Evolutionary conservation across 1,140 invertebrate species (phyloP).

Genomic region (Lepidurus arcticus): DNA sequence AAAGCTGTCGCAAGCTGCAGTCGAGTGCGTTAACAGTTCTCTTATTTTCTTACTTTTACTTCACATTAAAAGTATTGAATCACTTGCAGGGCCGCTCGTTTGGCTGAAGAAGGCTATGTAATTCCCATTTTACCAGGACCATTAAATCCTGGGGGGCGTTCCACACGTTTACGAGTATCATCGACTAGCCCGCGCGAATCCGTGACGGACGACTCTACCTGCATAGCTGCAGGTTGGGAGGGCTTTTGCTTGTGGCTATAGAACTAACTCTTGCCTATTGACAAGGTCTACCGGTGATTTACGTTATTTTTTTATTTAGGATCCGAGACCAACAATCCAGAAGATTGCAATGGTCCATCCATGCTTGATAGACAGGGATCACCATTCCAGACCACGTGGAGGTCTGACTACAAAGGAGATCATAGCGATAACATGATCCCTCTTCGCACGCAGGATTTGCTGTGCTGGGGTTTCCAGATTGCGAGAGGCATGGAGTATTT

Average conservation of each 20-base stretch:
- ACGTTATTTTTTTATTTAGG: too few species aligned
- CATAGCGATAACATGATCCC: slow-evolving; percentile 47
- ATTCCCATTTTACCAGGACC: slow-evolving; percentile 13
- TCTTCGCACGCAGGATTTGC: slow-evolving; percentile 70
- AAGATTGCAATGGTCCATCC: slow-evolving; percentile 25
- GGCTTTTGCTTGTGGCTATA: neutral
- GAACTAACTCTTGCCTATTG: too few species aligned
- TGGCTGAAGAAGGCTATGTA: slow-evolving; percentile 22
- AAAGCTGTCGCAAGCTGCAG: slow-evolving; percentile 10
- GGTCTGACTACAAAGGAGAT: slow-evolving; percentile 66
- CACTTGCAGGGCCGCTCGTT: neutral
- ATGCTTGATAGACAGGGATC: slow-evolving; percentile 52
- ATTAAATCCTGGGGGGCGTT: neutral
- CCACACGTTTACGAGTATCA: neutral
- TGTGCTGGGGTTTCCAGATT: slow-evolving; percentile 89
- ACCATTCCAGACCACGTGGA: slow-evolving; percentile 63
- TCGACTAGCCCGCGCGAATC: neutral
- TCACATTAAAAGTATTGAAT: too few species aligned
- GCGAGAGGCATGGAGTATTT: slow-evolving; percentile 94
- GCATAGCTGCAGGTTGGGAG: neutral
- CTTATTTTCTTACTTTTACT: too few species aligned
- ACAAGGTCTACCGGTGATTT: too few species aligned
- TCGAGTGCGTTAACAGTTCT: neutral
- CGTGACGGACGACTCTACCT: neutral
- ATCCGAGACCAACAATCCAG: neutral